These are phyloP conservation scores for Dryococelus australis DNA, from an alignment of 2,888 invertebrate genomes.

Conservation along the genomic window DNA sequence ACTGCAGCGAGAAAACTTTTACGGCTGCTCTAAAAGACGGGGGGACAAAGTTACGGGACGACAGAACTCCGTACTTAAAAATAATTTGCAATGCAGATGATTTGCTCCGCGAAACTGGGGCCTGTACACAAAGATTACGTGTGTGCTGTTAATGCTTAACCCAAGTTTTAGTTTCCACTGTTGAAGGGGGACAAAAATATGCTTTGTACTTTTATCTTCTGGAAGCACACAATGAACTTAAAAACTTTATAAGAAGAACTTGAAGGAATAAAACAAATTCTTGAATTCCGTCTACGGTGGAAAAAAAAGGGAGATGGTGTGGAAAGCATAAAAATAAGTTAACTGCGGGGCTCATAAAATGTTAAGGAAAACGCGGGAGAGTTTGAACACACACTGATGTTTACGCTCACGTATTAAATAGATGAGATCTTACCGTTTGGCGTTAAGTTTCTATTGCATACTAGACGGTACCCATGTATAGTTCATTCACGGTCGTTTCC, in stretches of 20 bases:
- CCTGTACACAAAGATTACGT: neutral
- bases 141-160: constrained; percentile 4
- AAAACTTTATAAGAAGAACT: neutral
- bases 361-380: no score
- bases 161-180: neutral
- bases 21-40: neutral
- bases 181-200: neutral
- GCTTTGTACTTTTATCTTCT: neutral
- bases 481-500: no score
- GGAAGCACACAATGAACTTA: neutral
- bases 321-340: no score
- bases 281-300: neutral
- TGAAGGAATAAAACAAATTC: neutral
- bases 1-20: neutral
- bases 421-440: no score
- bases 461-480: no score
- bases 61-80: constrained; percentile 2
- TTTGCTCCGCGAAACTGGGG: neutral
- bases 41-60: neutral
- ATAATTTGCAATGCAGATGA: constrained; percentile 7
- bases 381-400: no score
- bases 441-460: no score
- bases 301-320: neutral
- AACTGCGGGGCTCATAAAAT: no score
- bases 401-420: no score